A percentile compares a stretch with the other conserved stretches of the same genome.
phyloP scores from a whole-genome alignment of 2,113 vertebrate species.

The Scortum barcoo region DNA sequence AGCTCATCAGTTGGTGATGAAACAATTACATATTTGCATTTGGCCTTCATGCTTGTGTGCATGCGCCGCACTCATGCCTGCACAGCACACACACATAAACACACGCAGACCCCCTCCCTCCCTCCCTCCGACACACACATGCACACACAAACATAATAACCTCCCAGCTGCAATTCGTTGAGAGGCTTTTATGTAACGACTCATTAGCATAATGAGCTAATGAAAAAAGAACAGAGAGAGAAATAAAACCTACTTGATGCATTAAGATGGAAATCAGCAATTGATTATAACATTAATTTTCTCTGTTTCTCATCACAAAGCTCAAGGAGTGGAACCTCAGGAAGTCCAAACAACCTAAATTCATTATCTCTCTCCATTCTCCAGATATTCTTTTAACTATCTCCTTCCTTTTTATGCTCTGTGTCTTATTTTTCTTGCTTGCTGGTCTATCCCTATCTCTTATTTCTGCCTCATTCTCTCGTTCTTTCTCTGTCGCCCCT shows the following conservation, averaged over 20 bases:
- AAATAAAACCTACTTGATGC: slow-evolving; percentile 55
- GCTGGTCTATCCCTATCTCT: not conserved
- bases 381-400: not conserved
- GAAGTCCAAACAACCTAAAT: not conserved
- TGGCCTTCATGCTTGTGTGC: slow-evolving; percentile 19
- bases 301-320: slow-evolving; percentile 45
- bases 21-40: slow-evolving; percentile 40
- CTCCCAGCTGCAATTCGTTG: slow-evolving; percentile 38
- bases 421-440: not conserved
- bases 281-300: slow-evolving; percentile 29
- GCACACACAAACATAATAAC: slow-evolving; percentile 1
- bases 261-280: slow-evolving; percentile 53
- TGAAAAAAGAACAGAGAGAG: slow-evolving; percentile 39
- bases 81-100: not conserved
- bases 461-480: not conserved
- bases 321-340: slow-evolving; percentile 17
- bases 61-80: not conserved
- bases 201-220: slow-evolving; percentile 74
- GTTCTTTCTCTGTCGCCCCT: not conserved
- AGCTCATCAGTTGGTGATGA: slow-evolving; percentile 15
- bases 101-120: not conserved
- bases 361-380: not conserved
- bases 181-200: slow-evolving; percentile 48
- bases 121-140: not conserved
- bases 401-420: not conserved